Evolutionary conservation across 2,113 vertebrate species (phyloP), one percentile per base, ranked within the genome.

Genomic region (Theristicus caerulescens): DNA sequence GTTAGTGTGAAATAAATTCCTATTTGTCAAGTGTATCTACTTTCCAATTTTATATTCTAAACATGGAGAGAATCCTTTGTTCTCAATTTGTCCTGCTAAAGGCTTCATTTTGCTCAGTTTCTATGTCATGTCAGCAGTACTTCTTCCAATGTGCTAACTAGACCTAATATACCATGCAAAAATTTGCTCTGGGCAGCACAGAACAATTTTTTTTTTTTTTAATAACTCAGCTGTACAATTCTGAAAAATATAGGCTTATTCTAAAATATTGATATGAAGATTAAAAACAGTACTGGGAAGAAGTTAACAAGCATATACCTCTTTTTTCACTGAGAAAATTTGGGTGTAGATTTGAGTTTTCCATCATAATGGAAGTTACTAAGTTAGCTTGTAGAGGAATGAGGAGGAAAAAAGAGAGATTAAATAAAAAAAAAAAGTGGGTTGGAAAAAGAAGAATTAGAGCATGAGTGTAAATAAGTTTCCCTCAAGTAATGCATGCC

Each of bases 1-100:
- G 20, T 82, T 88, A 65, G 17, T 91, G 25, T 74, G 80, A 65
- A 96, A 94, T 89, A 91, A 92, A 86, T 82, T 87, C n/a, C 13
- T 65, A 7, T 86, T 92, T 94, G 57, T 85, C 73, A 84, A 54
- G 27, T 94, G 15, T 51, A 21, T 69, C 38, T 86, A 16, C 73
- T 95, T 77, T 86, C 47, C 79, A 49, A 36, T 55, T 91, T 76
- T 89, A 17, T 91, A 69, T 67, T 86, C 69, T 88, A 80, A 91
- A 87, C 57, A 31, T 85, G 36, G 9, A 84, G 36, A n/a, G 58
- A 82, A 81, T 94, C 36, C 36, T 84, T 62, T 64, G 49, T 92
- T 96, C 72, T 91, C 44, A 82, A 16, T 76, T 95, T 93, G 26
- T 84, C 42, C 77, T 71, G 7, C 38, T 86, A 92, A 86, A 86